Base-by-base conservation (phyloP, 2,113 vertebrate genomes). In the Lepus timidus region DNA sequence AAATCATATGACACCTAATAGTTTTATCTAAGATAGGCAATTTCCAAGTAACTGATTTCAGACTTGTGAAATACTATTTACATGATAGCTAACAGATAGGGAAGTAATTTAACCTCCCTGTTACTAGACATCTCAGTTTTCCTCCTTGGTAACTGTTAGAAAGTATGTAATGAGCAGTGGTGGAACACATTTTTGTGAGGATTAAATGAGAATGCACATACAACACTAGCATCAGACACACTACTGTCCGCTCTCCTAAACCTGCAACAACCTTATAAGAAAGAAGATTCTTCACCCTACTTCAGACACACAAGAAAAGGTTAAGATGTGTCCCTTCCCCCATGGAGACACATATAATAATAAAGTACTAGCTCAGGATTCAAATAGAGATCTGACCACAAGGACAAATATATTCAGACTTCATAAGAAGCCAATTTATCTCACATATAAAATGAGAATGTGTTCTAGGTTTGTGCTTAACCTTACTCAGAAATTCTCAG, bases 331-430 rank as follows among this genome's bases (percentile, higher is more conserved):
- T 20, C 36, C 51, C 16, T 49, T 29, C 25, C n/a, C 16, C 65
- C 65, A 44, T 1, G 58, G 11, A 85, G 67, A 62, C 55, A 83
- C 2, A 71, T 52, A 17, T 80, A 91, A 91, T 93, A 91, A 91
- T 93, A 33, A 93, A 90, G 29, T 78, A 33, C 52, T 67, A 14
- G 11, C 36, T 74, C 44, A 81, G 27, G 11, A 39, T 85, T 85
- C 55, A 91, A 86, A 91, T n/a, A 49, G n/a, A 90, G 11, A 39
- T 96, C 25, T 61, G 62, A 49, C 13, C 83, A 91, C 65, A 93
- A 74, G 36, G 29, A 90, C 70, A 65, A 83, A 83, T 25, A 33
- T 51, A 87, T n/a, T 20, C 64, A 93, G 16, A 85, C 61, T 71
- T 86, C 31, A 67, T 31, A 73, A 3, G 27, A 80, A 44, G 44